A percentile compares a stretch with the other conserved stretches of the same genome.
phyloP scores from a whole-genome alignment of 2,113 vertebrate genomes.

The Chaetura pelagica region DNA sequence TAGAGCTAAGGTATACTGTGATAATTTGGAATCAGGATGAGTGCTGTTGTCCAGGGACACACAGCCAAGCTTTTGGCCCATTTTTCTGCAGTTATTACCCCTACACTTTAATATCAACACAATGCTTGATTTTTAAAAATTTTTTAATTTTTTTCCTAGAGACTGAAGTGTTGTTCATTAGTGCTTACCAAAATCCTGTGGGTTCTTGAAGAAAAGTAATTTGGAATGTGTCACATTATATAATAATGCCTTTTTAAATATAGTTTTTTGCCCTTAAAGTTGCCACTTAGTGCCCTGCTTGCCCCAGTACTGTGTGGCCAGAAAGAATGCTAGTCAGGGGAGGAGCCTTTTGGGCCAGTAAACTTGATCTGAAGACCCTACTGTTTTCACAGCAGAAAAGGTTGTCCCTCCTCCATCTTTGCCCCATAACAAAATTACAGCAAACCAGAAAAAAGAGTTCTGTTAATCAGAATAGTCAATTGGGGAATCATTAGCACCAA shows the following conservation, averaged over 20 bases:
- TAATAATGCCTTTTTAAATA: not conserved
- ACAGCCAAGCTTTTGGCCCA: not conserved
- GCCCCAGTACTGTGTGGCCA: rapidly evolving
- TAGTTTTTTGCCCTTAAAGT: not conserved
- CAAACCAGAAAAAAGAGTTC: constrained; percentile 61
- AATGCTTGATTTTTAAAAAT: not conserved
- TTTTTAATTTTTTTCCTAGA: not conserved
- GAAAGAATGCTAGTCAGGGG: not conserved
- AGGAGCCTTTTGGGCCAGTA: not conserved
- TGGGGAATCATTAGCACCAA: constrained; percentile 66
- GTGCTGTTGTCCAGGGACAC: not conserved
- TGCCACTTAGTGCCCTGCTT: not conserved
- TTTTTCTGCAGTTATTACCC: not conserved
- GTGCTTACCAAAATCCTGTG: not conserved
- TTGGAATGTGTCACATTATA: not conserved
- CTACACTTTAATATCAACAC: not conserved
- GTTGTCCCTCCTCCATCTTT: constrained; percentile 17
- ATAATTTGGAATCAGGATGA: not conserved
- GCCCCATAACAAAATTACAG: constrained; percentile 49
- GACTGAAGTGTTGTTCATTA: not conserved
- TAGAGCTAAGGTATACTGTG: not conserved
- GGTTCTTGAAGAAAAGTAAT: not conserved
- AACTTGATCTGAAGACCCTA: not conserved
- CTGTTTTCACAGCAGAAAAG: constrained; percentile 18
- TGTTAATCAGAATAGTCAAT: constrained; percentile 70